Conservation (phyloP, 2,888 invertebrate genomes). For the Escarpia spicata region DNA sequence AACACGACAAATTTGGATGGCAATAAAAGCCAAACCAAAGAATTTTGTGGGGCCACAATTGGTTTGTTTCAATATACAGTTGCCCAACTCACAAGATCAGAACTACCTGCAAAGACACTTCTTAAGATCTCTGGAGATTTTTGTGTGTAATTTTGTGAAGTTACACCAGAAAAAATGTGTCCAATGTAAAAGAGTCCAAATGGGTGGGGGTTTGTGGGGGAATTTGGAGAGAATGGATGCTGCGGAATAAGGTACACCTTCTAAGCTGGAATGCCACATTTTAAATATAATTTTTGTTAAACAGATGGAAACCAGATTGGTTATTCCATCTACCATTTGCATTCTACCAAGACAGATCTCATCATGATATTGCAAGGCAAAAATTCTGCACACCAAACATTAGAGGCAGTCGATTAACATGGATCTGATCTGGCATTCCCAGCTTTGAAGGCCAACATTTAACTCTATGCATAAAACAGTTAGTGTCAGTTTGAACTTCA, state of each 20-base stretch:
- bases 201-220: not conserved
- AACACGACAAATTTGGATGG: not conserved
- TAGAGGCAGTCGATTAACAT: not conserved
- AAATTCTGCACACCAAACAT: not conserved
- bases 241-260: not conserved
- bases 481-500: not conserved
- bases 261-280: not conserved
- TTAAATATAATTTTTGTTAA: not conserved
- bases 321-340: not conserved
- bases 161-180: not conserved
- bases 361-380: not conserved
- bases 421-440: not conserved
- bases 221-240: not conserved
- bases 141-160: not conserved
- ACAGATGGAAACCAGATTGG: not conserved
- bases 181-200: not conserved
- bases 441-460: conserved; percentile 1
- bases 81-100: not conserved
- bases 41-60: not conserved
- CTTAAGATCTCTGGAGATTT: not conserved
- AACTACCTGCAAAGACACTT: not conserved
- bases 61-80: not conserved
- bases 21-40: not conserved
- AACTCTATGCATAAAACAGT: not conserved
- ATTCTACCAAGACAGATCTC: not conserved